Percentiles rank a stretch among this genome's conserved stretches.
These are phyloP conservation scores for Colinus virginianus DNA, from an alignment of 2,113 vertebrate species.

Conservation along the genomic window DNA sequence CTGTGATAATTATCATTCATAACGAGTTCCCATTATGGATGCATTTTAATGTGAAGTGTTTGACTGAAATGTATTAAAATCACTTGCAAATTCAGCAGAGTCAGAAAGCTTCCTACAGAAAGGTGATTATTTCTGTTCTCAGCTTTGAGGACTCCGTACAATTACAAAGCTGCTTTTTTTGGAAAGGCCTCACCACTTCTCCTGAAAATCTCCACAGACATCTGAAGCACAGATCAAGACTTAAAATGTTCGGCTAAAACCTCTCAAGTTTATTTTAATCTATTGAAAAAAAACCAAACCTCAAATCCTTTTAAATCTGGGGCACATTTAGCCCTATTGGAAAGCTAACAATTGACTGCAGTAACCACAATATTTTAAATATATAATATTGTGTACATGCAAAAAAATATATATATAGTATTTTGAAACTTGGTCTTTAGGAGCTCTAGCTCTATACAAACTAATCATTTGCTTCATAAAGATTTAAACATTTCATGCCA, in stretches of 20 bases:
- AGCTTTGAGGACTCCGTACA: background rate
- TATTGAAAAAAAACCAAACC: background rate
- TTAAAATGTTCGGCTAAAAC: background rate
- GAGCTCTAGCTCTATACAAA: background rate
- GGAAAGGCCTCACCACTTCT: background rate
- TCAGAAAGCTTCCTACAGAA: background rate
- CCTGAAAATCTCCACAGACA: background rate
- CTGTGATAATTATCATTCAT: background rate
- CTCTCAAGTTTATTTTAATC: background rate
- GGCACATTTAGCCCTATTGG: background rate
- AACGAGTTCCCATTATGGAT: background rate
- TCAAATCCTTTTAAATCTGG: background rate
- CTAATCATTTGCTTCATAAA: background rate
- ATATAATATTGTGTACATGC: rapidly evolving
- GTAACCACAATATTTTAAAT: background rate
- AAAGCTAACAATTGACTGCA: background rate
- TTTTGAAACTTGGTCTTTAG: background rate
- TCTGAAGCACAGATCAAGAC: background rate
- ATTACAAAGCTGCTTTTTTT: background rate
- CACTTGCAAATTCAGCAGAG: background rate
- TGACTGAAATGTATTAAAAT: background rate
- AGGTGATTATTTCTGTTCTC: background rate
- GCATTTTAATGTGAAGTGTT: background rate
- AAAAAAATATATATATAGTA: background rate
- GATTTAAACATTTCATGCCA: background rate